Evolutionary conservation across 2,113 vertebrate genomes (phyloP).

Genomic region (Acinonyx jubatus): DNA sequence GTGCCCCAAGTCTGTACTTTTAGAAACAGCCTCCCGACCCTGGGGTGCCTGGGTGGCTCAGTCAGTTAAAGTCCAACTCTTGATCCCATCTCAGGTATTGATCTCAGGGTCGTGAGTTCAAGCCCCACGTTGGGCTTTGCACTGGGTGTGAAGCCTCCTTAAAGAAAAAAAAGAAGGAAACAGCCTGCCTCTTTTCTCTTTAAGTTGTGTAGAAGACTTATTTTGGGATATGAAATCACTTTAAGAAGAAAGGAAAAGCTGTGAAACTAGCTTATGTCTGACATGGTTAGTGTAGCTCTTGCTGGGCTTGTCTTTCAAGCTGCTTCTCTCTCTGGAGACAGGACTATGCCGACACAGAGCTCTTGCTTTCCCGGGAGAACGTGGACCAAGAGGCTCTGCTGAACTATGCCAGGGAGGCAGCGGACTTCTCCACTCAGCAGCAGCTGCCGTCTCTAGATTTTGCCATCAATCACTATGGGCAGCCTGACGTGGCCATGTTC

Average conservation of each 20-base stretch:
- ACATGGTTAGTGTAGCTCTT: accelerated
- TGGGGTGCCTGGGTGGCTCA: neutral
- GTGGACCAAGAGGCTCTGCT: conserved; percentile 97
- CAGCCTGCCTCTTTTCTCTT: neutral
- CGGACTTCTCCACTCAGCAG: conserved; percentile 97
- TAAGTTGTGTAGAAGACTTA: neutral
- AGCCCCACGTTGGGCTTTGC: too few species aligned
- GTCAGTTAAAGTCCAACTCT: neutral
- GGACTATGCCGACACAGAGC: conserved; percentile 96
- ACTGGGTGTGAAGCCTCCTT: too few species aligned
- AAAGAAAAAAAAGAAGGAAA: neutral
- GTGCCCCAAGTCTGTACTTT: neutral
- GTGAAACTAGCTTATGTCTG: neutral
- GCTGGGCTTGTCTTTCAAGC: accelerated
- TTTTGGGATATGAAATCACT: neutral
- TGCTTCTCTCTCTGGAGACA: conserved; percentile 74
- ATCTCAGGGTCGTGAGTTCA: neutral
- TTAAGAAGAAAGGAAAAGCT: neutral
- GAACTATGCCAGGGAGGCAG: conserved; percentile 94
- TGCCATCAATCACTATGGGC: conserved; percentile 99
- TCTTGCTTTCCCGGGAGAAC: conserved; percentile 94
- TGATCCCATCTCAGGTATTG: neutral
- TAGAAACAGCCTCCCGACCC: neutral
- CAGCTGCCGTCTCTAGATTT: conserved; percentile 96
- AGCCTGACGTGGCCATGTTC: conserved; percentile 99